phyloP scores from a whole-genome alignment of 2,888 invertebrate genomes.

The Aleiodes alternator region DNA sequence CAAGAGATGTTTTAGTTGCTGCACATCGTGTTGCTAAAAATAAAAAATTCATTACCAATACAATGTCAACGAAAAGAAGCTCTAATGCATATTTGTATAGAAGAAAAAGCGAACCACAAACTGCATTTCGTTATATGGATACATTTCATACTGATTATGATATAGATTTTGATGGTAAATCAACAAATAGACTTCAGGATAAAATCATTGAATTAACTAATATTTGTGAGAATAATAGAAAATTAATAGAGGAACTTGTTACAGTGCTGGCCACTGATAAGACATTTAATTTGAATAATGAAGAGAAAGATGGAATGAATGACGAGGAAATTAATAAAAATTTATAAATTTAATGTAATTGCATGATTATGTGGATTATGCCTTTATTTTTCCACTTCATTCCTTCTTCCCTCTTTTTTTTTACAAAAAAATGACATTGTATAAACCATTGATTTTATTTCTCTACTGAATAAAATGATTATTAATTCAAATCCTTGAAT shows the following conservation, averaged over 20 bases:
- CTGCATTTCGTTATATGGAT: constrained; percentile 54
- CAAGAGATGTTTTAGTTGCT: constrained; percentile 86
- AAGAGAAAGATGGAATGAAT: constrained; percentile 32
- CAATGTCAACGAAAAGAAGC: constrained; percentile 61
- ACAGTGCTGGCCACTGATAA: constrained; percentile 57
- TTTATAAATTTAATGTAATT: constrained; percentile 11
- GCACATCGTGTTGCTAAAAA: constrained; percentile 89
- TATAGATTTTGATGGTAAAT: constrained; percentile 49
- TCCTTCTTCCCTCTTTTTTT: not conserved
- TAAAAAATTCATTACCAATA: constrained; percentile 76
- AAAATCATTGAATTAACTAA: constrained; percentile 65
- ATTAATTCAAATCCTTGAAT: too few species aligned
- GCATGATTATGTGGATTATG: not conserved
- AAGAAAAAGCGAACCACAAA: constrained; percentile 60
- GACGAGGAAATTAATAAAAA: constrained; percentile 48
- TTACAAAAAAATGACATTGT: too few species aligned
- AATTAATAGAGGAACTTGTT: constrained; percentile 67
- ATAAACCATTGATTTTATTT: too few species aligned
- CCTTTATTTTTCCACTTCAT: not conserved
- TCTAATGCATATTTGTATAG: constrained; percentile 59
- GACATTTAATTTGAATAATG: constrained; percentile 42
- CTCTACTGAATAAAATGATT: too few species aligned
- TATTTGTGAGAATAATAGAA: constrained; percentile 67
- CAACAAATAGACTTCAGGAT: constrained; percentile 57
- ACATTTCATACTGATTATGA: constrained; percentile 54